phyloP scores from a whole-genome alignment of 2,797 vertebrate genomes.

The Rhodeus uyekii region DNA sequence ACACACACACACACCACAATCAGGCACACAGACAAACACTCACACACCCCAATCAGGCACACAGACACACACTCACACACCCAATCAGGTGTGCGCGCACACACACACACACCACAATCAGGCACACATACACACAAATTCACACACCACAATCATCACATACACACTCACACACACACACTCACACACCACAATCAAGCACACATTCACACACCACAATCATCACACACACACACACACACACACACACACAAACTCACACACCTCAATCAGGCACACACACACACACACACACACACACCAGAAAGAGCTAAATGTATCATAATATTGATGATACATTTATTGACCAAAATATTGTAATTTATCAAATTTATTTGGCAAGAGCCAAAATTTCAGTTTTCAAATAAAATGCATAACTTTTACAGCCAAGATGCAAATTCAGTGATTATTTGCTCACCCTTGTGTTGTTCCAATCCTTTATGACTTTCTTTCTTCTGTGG shows the following conservation, averaged over 20 bases:
- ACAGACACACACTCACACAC: neutral
- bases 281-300: neutral
- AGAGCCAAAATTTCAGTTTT: too few relatives aligned
- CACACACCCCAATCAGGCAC: too few relatives aligned
- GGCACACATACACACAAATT: too few relatives aligned
- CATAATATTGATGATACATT: too few relatives aligned
- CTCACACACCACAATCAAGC: too few relatives aligned
- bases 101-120: too few relatives aligned
- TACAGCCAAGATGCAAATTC: neutral
- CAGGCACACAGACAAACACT: too few relatives aligned
- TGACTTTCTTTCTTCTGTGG: neutral
- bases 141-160: too few relatives aligned
- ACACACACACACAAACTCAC: neutral
- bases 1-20: neutral
- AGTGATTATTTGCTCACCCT: neutral
- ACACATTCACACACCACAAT: neutral
- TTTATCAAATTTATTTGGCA: too few relatives aligned
- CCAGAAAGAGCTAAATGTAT: neutral
- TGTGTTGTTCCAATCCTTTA: neutral
- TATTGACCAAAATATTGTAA: too few relatives aligned
- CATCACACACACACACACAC: neutral
- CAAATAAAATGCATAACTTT: neutral
- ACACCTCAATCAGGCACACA: too few relatives aligned
- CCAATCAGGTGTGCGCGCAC: too few relatives aligned
- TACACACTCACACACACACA: neutral